Conservation (phyloP, 2,888 invertebrate species). For the Onchidella celtica region DNA sequence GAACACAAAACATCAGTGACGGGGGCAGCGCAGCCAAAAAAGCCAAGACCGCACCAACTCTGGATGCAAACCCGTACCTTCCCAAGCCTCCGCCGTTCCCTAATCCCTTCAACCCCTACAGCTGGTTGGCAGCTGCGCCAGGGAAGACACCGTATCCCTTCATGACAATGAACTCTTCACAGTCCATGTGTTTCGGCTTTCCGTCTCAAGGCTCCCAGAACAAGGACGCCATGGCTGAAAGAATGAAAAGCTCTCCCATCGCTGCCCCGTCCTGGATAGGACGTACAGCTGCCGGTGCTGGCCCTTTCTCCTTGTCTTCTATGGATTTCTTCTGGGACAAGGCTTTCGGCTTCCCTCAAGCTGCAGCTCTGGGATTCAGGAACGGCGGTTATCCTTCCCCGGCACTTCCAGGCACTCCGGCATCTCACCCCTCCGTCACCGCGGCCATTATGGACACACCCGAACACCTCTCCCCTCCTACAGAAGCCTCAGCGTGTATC, state of each 20-base stretch:
- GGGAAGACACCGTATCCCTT: conserved; percentile 52
- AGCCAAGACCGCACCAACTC: conserved; percentile 21
- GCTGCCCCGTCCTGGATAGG: conserved; percentile 50
- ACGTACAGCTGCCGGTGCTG: conserved; percentile 2
- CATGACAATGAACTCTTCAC: conserved; percentile 54
- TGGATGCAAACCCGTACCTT: conserved; percentile 40
- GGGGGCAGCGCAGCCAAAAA: conserved; percentile 38
- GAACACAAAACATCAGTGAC: conserved; percentile 8
- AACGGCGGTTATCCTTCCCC: conserved; percentile 38
- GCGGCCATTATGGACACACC: conserved; percentile 39
- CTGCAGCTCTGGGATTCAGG: conserved; percentile 36
- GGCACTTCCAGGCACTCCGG: conserved; percentile 9
- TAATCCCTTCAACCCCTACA: conserved; percentile 50
- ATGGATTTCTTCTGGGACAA: conserved; percentile 55
- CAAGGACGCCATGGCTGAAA: conserved; percentile 41
- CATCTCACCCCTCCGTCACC: conserved; percentile 25
- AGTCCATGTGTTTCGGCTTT: conserved; percentile 55
- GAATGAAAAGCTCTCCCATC: conserved; percentile 34
- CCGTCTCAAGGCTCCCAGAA: conserved; percentile 37
- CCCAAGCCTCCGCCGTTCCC: conserved; percentile 49
- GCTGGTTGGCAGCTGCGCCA: conserved; percentile 45
- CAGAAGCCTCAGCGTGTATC: neutral
- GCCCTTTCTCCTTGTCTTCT: conserved; percentile 47
- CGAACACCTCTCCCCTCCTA: conserved; percentile 28
- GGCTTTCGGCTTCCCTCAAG: conserved; percentile 51